Percentiles rank a stretch among this genome's conserved stretches.
phyloP scores from a whole-genome alignment of 64 coral and sea anemone species.

The Hydrozoanthus tunicans region DNA sequence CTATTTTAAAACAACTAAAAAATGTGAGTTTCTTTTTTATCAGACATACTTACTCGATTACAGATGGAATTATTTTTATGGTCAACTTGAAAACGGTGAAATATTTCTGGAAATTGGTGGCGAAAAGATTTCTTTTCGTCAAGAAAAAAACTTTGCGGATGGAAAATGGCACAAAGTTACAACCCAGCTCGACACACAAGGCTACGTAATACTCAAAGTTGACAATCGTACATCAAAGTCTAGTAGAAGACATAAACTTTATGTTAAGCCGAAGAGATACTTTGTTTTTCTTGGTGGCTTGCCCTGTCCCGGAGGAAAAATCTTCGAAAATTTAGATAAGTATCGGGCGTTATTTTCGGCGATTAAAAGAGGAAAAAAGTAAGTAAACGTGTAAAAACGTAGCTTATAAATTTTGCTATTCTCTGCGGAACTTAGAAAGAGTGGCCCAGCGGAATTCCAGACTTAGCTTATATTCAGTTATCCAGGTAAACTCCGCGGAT shows the following conservation, averaged over 20 bases:
- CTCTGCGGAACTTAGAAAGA: too few species aligned
- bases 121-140: not conserved
- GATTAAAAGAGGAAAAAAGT: too few species aligned
- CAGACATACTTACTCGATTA: not conserved
- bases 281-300: conserved; percentile 35
- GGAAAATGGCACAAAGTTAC: conserved; percentile 47
- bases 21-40: conserved; percentile 47
- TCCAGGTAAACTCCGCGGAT: too few species aligned
- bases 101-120: not conserved
- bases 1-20: conserved; percentile 29
- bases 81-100: conserved; percentile 27
- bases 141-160: conserved; percentile 5
- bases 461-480: too few species aligned
- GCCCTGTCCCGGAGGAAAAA: too few species aligned
- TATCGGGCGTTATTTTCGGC: too few species aligned
- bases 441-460: too few species aligned
- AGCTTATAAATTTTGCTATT: too few species aligned
- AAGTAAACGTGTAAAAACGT: too few species aligned
- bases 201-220: not conserved
- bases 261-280: not conserved
- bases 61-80: not conserved
- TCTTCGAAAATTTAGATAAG: too few species aligned
- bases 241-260: too few species aligned
- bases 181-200: not conserved
- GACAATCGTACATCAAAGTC: not conserved